phyloP scores from a whole-genome alignment of 2,113 vertebrate genomes.

The Potamarius usumacintae region DNA sequence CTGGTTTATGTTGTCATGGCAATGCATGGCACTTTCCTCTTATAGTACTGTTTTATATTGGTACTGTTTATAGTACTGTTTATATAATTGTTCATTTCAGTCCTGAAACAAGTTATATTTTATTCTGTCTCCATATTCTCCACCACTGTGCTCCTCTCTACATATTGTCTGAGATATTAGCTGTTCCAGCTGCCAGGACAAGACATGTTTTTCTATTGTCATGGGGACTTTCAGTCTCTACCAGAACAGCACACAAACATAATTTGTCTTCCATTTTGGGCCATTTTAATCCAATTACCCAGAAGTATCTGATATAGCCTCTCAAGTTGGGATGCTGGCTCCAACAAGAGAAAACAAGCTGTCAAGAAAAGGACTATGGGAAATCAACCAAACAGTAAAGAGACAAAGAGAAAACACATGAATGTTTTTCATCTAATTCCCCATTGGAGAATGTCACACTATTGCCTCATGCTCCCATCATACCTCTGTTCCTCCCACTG shows the following conservation, averaged over 20 bases:
- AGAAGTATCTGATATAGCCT: conserved; percentile 1
- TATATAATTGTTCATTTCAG: neutral
- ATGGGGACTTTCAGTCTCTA: conserved; percentile 1
- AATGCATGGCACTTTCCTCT: neutral
- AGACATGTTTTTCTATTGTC: conserved; percentile 3
- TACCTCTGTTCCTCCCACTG: conserved; percentile 10
- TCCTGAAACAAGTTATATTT: neutral
- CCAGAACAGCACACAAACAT: neutral
- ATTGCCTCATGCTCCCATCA: conserved; percentile 22
- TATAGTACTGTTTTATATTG: neutral
- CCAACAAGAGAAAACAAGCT: conserved; percentile 6
- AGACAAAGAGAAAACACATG: neutral
- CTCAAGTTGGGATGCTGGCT: neutral
- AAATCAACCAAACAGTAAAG: conserved; percentile 12
- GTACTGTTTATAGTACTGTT: too few relatives aligned
- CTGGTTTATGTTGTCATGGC: neutral
- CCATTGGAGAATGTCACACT: conserved; percentile 16
- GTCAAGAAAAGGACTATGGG: neutral
- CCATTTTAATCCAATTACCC: conserved; percentile 17
- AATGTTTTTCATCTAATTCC: neutral
- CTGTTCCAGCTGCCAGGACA: neutral
- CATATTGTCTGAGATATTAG: neutral
- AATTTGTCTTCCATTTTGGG: conserved; percentile 12
- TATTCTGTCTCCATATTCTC: neutral
- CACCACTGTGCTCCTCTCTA: neutral